These are phyloP conservation scores for Drosophila multiciliata DNA, from an alignment of 2,888 invertebrate genomes.

Conservation along the genomic window DNA sequence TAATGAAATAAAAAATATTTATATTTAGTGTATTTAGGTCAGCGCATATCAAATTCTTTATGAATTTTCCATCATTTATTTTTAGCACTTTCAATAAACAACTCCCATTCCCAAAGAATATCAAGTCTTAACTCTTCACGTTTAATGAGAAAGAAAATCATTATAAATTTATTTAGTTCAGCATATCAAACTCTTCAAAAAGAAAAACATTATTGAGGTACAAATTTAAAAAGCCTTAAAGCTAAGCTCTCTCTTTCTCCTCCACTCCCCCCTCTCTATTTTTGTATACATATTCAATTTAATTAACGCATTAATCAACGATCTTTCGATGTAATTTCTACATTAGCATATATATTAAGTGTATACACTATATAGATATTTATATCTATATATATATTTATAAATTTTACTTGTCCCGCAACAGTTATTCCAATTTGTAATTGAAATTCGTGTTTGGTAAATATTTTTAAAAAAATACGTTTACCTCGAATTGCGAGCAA, in stretches of 20 bases:
- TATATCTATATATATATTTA: slow-evolving; percentile 19
- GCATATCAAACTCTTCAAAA: slow-evolving; percentile 73
- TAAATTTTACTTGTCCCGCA: slow-evolving; percentile 24
- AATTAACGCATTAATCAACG: slow-evolving; percentile 74
- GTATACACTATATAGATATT: slow-evolving; percentile 21
- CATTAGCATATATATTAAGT: slow-evolving; percentile 37
- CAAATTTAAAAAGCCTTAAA: slow-evolving; percentile 78
- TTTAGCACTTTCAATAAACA: background rate
- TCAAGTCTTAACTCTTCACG: background rate
- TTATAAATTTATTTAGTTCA: slow-evolving; percentile 73
- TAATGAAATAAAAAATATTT: background rate
- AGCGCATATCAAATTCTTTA: background rate
- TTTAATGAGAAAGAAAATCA: slow-evolving; percentile 60
- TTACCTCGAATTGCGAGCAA: slow-evolving; percentile 22
- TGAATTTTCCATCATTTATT: background rate
- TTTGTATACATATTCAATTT: slow-evolving; percentile 43
- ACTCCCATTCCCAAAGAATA: background rate
- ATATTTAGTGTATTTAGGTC: background rate
- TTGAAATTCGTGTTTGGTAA: slow-evolving; percentile 52
- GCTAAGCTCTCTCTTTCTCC: slow-evolving; percentile 49
- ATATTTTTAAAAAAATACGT: slow-evolving; percentile 72
- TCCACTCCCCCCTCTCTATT: background rate
- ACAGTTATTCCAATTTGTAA: slow-evolving; percentile 57
- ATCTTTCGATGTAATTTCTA: slow-evolving; percentile 51
- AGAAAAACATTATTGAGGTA: slow-evolving; percentile 71